These are phyloP conservation scores for Epizoanthus fatuus DNA, from an alignment of 92 coral and sea anemone species.

Conservation along the genomic window DNA sequence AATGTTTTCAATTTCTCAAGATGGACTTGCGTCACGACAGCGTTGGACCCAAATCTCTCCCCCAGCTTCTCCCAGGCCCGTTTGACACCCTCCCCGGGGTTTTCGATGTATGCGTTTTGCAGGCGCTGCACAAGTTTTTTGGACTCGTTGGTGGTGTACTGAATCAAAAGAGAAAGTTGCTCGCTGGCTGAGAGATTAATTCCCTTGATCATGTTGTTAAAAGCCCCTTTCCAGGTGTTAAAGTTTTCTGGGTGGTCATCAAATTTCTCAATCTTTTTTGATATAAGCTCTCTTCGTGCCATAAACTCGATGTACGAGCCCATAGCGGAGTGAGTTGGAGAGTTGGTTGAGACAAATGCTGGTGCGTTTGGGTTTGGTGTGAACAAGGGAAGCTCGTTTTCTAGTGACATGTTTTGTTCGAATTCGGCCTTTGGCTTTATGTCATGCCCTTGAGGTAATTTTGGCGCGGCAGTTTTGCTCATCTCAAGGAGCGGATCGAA, in stretches of 20 bases:
- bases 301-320: constrained; percentile 43
- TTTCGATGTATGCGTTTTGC: constrained; percentile 56
- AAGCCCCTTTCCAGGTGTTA: constrained; percentile 65
- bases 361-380: background rate
- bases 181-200: constrained; percentile 63
- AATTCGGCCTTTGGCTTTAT: background rate
- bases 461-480: background rate
- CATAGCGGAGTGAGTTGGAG: constrained; percentile 23
- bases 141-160: constrained; percentile 53
- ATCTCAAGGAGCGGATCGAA: background rate
- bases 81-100: constrained; percentile 63
- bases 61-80: constrained; percentile 63
- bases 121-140: constrained; percentile 65
- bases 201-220: constrained; percentile 64
- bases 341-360: background rate
- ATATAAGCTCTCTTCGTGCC: constrained; percentile 62
- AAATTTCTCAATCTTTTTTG: constrained; percentile 73
- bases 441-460: background rate
- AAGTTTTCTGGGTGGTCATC: constrained; percentile 75
- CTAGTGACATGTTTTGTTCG: background rate
- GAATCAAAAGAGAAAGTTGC: constrained; percentile 62
- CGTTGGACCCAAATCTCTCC: constrained; percentile 68
- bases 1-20: constrained; percentile 51
- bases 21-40: constrained; percentile 69
- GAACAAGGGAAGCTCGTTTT: background rate